phyloP scores from a whole-genome alignment of 2,888 invertebrate genomes.

The Philaethria dido region DNA sequence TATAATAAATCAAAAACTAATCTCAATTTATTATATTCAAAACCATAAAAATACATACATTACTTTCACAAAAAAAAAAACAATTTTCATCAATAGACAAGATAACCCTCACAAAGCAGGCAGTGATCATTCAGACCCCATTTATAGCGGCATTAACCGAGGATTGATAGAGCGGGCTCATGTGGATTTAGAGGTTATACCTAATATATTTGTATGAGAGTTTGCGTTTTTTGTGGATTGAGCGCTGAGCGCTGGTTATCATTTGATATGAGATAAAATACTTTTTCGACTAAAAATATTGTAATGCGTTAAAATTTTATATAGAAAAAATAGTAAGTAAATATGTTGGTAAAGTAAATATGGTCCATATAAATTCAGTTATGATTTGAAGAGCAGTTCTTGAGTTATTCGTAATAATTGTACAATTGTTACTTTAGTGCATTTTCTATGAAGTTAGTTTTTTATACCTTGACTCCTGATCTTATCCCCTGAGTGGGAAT shows the following conservation, averaged over 20 bases:
- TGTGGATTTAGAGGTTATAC: conserved; percentile 49
- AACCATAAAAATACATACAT: neutral
- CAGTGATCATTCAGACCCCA: conserved; percentile 39
- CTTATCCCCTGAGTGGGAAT: too few relatives aligned
- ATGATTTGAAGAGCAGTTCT: too few relatives aligned
- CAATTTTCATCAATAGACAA: conserved; percentile 25
- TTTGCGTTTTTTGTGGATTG: conserved; percentile 27
- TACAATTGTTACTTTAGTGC: too few relatives aligned
- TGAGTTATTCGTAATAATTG: too few relatives aligned
- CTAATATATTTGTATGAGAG: conserved; percentile 47
- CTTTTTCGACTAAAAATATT: neutral
- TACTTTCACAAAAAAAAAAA: neutral
- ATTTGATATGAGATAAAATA: neutral
- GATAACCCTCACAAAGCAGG: conserved; percentile 28
- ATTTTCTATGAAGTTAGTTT: too few relatives aligned
- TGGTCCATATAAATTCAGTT: too few relatives aligned
- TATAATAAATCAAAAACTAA: too few relatives aligned
- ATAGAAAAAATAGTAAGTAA: too few relatives aligned
- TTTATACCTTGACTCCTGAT: too few relatives aligned
- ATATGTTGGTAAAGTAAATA: too few relatives aligned
- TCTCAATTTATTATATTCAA: neutral
- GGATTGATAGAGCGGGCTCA: conserved; percentile 52
- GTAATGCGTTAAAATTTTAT: too few relatives aligned
- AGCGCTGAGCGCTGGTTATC: neutral
- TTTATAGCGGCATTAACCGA: conserved; percentile 46